Conservation (phyloP, 2,888 invertebrate species). For the Acanthoscelides obtectus region DNA sequence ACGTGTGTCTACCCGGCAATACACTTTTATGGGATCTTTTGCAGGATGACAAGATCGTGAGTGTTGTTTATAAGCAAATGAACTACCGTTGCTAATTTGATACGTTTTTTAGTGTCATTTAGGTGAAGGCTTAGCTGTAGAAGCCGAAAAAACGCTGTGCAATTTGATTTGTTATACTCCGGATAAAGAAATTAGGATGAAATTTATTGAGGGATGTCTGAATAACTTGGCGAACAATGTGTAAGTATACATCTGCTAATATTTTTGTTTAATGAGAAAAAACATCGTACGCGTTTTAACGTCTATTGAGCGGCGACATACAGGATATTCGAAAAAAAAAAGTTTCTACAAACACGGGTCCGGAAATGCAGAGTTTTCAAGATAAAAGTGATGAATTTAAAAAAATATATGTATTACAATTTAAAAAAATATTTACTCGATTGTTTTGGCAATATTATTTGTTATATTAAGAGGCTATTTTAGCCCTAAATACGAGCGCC, state of each 20-base stretch:
- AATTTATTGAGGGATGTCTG: conserved; percentile 92
- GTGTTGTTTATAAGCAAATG: conserved; percentile 31
- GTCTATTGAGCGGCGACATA: no score
- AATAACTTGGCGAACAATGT: conserved; percentile 83
- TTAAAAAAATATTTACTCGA: no score
- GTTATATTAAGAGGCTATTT: no score
- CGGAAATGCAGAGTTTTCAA: no score
- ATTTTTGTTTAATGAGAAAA: no score
- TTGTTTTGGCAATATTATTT: no score
- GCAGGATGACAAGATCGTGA: conserved; percentile 85
- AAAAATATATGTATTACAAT: no score
- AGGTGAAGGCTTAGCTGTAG: conserved; percentile 86
- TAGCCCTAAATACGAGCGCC: no score
- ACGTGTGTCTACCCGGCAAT: conserved; percentile 87
- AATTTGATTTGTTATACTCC: conserved; percentile 86
- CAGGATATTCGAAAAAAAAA: no score
- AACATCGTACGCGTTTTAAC: no score
- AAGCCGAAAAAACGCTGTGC: conserved; percentile 89
- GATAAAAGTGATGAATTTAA: no score
- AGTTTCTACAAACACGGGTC: no score
- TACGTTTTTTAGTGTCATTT: conserved; percentile 61
- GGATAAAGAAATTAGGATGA: conserved; percentile 83
- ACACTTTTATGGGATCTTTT: conserved; percentile 91
- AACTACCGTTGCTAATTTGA: background rate
- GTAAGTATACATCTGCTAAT: conserved; percentile 43